Evolutionary conservation across 1,140 invertebrate species (phyloP).

Genomic region (Hylyphantes graminicola): DNA sequence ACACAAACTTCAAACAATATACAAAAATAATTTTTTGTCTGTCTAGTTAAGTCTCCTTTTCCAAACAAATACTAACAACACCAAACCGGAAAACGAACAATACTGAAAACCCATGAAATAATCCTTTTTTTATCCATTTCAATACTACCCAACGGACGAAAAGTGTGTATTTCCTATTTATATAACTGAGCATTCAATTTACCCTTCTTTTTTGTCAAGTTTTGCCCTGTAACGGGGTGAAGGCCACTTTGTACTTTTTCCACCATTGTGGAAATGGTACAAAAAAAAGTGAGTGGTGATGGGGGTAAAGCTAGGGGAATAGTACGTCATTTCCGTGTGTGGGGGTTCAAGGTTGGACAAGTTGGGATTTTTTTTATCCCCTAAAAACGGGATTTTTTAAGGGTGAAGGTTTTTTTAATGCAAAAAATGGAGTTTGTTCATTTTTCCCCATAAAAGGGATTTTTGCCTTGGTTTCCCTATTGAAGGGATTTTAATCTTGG

Average conservation of each 20-base stretch:
- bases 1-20: too few species aligned
- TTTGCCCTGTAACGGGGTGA: constrained; percentile 36
- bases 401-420: too few species aligned
- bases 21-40: too few species aligned
- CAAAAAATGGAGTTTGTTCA: background rate
- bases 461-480: too few species aligned
- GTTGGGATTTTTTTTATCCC: background rate
- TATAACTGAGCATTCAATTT: constrained; percentile 23
- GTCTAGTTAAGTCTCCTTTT: too few species aligned
- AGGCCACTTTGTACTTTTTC: constrained; percentile 49
- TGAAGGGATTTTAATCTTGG: too few species aligned
- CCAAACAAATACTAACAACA: too few species aligned
- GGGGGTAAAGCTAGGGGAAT: constrained; percentile 27
- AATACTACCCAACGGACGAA: background rate
- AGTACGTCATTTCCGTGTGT: constrained; percentile 16
- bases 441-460: too few species aligned
- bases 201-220: too few species aligned
- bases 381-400: constrained; percentile 3
- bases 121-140: background rate
- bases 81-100: too few species aligned
- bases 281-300: constrained; percentile 7
- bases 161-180: constrained; percentile 19
- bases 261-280: constrained; percentile 28
- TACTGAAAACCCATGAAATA: too few species aligned
- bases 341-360: constrained; percentile 55